These are phyloP conservation scores for Marronus borbonicus DNA, from an alignment of 2,888 invertebrate species.

Conservation along the genomic window DNA sequence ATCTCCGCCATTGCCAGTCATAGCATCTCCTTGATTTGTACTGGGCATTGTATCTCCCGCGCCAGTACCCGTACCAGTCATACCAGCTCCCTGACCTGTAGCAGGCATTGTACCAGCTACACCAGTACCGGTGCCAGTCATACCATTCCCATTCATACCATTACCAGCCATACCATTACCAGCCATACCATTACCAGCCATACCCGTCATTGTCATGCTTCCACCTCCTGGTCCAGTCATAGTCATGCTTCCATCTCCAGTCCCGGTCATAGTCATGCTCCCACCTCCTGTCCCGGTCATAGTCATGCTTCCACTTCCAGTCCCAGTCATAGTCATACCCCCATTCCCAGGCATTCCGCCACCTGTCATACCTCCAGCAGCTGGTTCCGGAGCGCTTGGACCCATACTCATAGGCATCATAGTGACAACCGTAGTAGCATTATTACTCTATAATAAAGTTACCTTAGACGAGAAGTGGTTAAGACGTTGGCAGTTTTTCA, in stretches of 20 bases:
- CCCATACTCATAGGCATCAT: constrained; percentile 70
- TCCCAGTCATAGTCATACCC: constrained; percentile 68
- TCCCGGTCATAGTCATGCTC: constrained; percentile 49
- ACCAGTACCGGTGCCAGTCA: constrained; percentile 64
- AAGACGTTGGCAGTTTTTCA: background rate
- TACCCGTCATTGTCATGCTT: constrained; percentile 43
- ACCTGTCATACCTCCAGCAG: constrained; percentile 63
- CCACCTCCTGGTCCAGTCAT: constrained; percentile 47
- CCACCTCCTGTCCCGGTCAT: constrained; percentile 32
- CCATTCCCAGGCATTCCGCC: constrained; percentile 66
- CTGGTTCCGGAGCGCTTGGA: constrained; percentile 59
- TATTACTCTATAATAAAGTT: constrained; percentile 41
- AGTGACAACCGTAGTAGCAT: constrained; percentile 64
- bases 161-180: constrained; percentile 58
- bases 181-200: constrained; percentile 59
- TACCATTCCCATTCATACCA: constrained; percentile 64
- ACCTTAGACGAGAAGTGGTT: background rate
- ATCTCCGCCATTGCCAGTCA: constrained; percentile 57
- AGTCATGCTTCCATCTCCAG: constrained; percentile 49
- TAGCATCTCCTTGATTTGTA: constrained; percentile 49
- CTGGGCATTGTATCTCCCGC: constrained; percentile 33
- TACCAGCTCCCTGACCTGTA: constrained; percentile 39
- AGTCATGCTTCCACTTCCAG: constrained; percentile 49
- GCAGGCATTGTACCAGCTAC: constrained; percentile 48
- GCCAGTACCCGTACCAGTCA: constrained; percentile 60